Conservation (phyloP, 2,888 invertebrate species). For the Leucozona laternaria region DNA sequence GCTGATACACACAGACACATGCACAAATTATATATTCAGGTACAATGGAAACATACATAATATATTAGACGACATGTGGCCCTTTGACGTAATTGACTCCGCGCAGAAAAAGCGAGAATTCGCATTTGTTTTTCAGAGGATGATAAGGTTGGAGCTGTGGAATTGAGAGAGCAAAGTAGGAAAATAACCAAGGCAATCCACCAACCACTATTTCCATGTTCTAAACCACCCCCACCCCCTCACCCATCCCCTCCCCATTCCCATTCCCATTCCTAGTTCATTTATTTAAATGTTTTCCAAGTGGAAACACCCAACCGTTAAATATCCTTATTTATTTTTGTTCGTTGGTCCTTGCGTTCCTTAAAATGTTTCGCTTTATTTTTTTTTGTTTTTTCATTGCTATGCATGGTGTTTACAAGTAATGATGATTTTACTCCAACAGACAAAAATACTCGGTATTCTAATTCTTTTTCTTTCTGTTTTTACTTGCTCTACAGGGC, state of each 20-base stretch:
- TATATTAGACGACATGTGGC: neutral
- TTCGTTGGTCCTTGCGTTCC: neutral
- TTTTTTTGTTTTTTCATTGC: neutral
- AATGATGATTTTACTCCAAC: neutral
- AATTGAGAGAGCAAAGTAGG: too few species aligned
- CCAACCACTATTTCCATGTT: too few species aligned
- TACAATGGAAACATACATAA: too few species aligned
- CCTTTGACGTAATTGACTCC: neutral
- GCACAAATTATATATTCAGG: too few species aligned
- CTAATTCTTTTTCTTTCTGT: neutral
- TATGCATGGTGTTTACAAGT: neutral
- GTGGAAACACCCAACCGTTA: neutral
- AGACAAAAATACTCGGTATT: neutral
- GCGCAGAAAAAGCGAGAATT: neutral
- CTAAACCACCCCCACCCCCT: neutral
- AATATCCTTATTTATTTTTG: neutral
- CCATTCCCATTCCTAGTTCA: neutral
- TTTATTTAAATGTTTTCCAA: neutral
- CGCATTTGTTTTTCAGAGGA: neutral
- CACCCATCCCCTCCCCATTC: neutral
- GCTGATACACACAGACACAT: too few species aligned
- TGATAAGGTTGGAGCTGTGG: too few species aligned
- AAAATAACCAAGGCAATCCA: neutral
- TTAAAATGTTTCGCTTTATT: neutral
- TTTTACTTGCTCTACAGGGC: too few species aligned